A percentile compares a stretch with the other conserved stretches of the same genome.
Evolutionary conservation across 1,140 invertebrate genomes (phyloP).

Genomic region (Brachionus manjavacas): DNA sequence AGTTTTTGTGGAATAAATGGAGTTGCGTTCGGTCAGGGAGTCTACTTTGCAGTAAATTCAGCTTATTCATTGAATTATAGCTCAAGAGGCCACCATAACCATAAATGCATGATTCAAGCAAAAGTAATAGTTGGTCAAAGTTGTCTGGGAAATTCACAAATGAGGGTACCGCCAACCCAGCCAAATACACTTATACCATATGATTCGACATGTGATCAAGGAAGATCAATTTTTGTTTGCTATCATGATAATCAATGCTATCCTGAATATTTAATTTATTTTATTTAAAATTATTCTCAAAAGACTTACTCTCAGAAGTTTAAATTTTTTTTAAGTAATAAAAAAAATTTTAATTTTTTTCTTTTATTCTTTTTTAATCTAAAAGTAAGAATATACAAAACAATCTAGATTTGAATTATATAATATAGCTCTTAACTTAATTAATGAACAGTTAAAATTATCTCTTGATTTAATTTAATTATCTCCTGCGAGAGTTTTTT

Average conservation of each 20-base stretch:
- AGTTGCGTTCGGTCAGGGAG: neutral
- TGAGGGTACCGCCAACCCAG: neutral
- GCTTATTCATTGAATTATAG: neutral
- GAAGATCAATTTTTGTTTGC: neutral
- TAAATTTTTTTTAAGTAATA: too few relatives aligned
- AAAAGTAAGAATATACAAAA: too few relatives aligned
- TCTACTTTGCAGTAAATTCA: conserved; percentile 22
- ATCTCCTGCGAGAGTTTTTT: too few relatives aligned
- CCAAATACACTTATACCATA: neutral
- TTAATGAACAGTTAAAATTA: too few relatives aligned
- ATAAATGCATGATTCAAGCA: neutral
- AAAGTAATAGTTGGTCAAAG: neutral
- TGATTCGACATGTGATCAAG: conserved; percentile 11
- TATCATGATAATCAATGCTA: conserved; percentile 28
- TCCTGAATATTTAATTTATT: conserved; percentile 22
- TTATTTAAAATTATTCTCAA: neutral
- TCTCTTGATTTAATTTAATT: too few relatives aligned
- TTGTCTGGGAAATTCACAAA: neutral
- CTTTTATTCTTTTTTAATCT: too few relatives aligned
- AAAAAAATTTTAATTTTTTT: too few relatives aligned
- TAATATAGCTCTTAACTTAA: too few relatives aligned
- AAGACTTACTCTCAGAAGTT: too few relatives aligned
- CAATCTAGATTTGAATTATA: too few relatives aligned
- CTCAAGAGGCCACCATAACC: neutral
- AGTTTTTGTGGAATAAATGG: conserved; percentile 33